These are phyloP conservation scores for Uloborus plumipes DNA, from an alignment of 2,888 invertebrate genomes.

Conservation along the genomic window DNA sequence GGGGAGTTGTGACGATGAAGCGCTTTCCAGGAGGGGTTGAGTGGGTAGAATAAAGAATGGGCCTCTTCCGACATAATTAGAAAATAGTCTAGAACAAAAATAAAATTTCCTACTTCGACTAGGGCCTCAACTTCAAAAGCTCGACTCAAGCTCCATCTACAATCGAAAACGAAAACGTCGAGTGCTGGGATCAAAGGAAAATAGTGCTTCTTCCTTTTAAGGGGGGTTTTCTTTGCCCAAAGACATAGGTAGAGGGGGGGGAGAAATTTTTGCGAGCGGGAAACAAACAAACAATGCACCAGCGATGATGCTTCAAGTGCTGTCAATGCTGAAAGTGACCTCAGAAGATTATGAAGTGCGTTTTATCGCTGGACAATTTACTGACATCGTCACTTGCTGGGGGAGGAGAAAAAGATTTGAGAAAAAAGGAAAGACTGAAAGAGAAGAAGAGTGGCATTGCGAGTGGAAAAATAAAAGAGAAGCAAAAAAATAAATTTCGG, in stretches of 20 bases:
- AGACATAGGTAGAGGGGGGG: slow-evolving; percentile 7
- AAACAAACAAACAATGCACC: slow-evolving; percentile 54
- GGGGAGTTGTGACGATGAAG: slow-evolving; percentile 16
- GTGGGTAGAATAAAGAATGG: slow-evolving; percentile 47
- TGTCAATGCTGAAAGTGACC: slow-evolving; percentile 52
- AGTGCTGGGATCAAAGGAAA: slow-evolving; percentile 46
- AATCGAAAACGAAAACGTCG: slow-evolving; percentile 56
- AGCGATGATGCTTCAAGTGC: slow-evolving; percentile 14
- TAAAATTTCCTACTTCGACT: slow-evolving; percentile 55
- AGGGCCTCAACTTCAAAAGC: slow-evolving; percentile 5
- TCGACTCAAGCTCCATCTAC: slow-evolving; percentile 58
- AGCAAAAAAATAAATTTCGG: no score
- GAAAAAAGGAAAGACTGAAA: no score
- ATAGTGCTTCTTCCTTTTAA: neutral
- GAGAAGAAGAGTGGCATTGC: no score
- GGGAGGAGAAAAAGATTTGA: no score
- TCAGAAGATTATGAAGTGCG: slow-evolving; percentile 57
- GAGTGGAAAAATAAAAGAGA: no score
- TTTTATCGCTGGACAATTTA: slow-evolving; percentile 47
- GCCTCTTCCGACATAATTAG: slow-evolving; percentile 62
- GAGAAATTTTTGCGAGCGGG: slow-evolving; percentile 36
- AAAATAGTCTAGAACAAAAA: slow-evolving; percentile 62
- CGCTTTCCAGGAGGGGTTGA: slow-evolving; percentile 1
- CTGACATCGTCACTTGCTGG: slow-evolving; percentile 26
- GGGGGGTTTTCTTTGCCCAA: no score